phyloP scores from a whole-genome alignment of 2,888 invertebrate genomes.

The Drosophila buzzatii region DNA sequence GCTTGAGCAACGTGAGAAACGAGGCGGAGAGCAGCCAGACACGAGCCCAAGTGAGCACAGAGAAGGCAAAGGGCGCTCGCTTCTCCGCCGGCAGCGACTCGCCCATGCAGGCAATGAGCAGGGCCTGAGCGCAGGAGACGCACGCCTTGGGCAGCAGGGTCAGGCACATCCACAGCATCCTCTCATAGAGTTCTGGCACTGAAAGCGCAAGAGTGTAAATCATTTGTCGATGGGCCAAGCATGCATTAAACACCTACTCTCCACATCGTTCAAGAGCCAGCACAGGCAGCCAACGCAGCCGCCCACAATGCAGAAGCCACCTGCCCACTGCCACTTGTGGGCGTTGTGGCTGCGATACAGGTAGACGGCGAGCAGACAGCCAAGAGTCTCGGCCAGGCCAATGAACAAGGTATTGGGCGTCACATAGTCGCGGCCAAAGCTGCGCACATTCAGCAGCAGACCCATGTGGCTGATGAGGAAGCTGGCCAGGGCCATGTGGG shows the following conservation, averaged over 20 bases:
- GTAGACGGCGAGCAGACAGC: constrained; percentile 83
- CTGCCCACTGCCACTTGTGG: constrained; percentile 84
- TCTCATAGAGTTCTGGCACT: constrained; percentile 80
- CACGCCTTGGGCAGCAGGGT: constrained; percentile 84
- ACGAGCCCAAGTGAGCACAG: constrained; percentile 83
- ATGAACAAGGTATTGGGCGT: constrained; percentile 84
- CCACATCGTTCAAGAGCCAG: constrained; percentile 78
- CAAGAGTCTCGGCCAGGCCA: constrained; percentile 84
- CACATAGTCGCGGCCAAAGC: constrained; percentile 84
- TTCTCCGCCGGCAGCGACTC: constrained; percentile 83
- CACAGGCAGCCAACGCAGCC: constrained; percentile 83
- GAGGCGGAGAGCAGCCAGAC: constrained; percentile 84
- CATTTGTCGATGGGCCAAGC: neutral
- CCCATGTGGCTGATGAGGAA: constrained; percentile 85
- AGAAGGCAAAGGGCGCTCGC: constrained; percentile 81
- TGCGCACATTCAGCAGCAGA: constrained; percentile 85
- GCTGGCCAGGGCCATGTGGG: constrained; percentile 83
- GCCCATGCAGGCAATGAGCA: constrained; percentile 83
- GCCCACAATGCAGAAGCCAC: constrained; percentile 83
- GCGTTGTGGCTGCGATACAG: constrained; percentile 77
- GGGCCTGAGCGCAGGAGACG: constrained; percentile 84
- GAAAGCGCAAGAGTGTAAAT: constrained; percentile 14
- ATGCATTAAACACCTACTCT: constrained; percentile 65
- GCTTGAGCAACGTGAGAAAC: constrained; percentile 82
- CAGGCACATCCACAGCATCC: constrained; percentile 82